Base-by-base conservation (phyloP, 2,888 invertebrate species). In the Eledona agricola region DNA sequence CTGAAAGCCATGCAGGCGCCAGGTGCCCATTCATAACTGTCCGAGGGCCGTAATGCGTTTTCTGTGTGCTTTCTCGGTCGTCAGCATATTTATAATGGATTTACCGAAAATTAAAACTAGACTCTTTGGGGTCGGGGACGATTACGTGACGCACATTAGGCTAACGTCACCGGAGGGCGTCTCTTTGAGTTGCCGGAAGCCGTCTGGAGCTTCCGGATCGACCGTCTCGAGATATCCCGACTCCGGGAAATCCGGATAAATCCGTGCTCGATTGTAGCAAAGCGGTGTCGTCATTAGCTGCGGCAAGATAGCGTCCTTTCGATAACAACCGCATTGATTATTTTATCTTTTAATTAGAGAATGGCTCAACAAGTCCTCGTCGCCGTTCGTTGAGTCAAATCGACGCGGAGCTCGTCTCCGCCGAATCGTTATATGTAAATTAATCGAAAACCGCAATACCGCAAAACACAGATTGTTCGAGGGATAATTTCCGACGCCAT, bases 201-300 rank as follows among this genome's bases (percentile, higher is more conserved):
- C 60, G 51, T 55, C 55, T 42, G 37, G 38, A 37, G 43, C 32
- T 34, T 51, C 51, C 42, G 26, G 42, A 32, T 42, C 42, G 26
- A 34, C 35, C 51, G 42, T 51, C 51, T 51, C 11, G 42, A 51
- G 51, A 51, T 51, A 51, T 51, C 42, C 26, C 7, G 25, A 34
- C 43, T 51, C 51, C 51, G 51, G 51, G 51, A 51, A 51, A 51
- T 51, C 51, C 51, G 51, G 51, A 23, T 12, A 43, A 51, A 51
- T 51, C 51, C 51, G 51, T 42, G 42, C 51, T 42, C 51, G 51
- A 51, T 50, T 42, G 51, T 51, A 29, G 26, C 26, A 51, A 51
- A 51, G 42, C 51, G 51, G 51, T 51, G 51, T 51, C 35, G 51
- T 51, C 51, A 51, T 51, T 51, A 51, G 51, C 19, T 26, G 42